Percentiles rank a stretch among this genome's conserved stretches.
These are phyloP conservation scores for Enchytraeus crypticus DNA, from an alignment of 2,888 invertebrate genomes.

Conservation along the genomic window DNA sequence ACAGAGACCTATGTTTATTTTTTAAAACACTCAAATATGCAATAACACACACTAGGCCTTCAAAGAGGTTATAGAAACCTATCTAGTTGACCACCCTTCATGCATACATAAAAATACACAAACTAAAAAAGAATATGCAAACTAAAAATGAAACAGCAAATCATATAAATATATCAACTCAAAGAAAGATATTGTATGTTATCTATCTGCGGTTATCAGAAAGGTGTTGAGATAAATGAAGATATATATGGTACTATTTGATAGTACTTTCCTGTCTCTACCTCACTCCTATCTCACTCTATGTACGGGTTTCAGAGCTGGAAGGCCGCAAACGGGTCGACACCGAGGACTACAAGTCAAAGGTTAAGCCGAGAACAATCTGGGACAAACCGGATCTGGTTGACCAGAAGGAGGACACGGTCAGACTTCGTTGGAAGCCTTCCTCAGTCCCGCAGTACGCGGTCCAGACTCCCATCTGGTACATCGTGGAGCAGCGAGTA, in stretches of 20 bases:
- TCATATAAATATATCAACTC: too few species aligned
- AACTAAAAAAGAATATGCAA: too few species aligned
- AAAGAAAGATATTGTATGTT: too few species aligned
- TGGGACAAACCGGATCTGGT: constrained; percentile 79
- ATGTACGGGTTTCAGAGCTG: constrained; percentile 8
- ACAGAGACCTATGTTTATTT: too few species aligned
- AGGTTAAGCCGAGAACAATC: constrained; percentile 28
- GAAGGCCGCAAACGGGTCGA: constrained; percentile 14
- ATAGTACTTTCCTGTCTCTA: neutral
- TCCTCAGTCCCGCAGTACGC: constrained; percentile 75
- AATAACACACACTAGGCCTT: too few species aligned
- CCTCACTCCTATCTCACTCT: neutral
- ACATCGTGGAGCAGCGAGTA: constrained; percentile 76
- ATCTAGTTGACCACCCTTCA: too few species aligned
- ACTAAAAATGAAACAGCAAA: too few species aligned
- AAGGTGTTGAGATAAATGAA: too few species aligned
- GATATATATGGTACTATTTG: neutral
- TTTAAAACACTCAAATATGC: too few species aligned
- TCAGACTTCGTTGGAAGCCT: constrained; percentile 87
- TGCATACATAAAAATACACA: too few species aligned
- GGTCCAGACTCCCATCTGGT: constrained; percentile 68
- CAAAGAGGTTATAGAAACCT: too few species aligned
- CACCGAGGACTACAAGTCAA: constrained; percentile 18
- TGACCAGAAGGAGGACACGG: constrained; percentile 77
- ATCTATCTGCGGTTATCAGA: too few species aligned